These are phyloP conservation scores for Gymnosoma rotundatum DNA, from an alignment of 2,888 invertebrate species.

Conservation along the genomic window DNA sequence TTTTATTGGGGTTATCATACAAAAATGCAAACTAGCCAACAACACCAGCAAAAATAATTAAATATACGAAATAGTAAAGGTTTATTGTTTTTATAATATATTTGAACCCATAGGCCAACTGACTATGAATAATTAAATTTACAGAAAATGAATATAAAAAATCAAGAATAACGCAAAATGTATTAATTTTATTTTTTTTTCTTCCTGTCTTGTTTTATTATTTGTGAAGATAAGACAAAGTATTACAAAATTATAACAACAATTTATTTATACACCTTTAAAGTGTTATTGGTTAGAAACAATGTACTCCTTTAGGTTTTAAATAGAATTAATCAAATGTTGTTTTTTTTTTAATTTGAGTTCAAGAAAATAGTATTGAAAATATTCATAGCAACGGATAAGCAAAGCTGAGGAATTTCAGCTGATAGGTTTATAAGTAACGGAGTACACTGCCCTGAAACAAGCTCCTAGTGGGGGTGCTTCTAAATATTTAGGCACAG, in stretches of 20 bases:
- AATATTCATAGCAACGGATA: no score
- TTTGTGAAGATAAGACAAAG: slow-evolving; percentile 41
- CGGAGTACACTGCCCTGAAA: no score
- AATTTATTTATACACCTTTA: not conserved
- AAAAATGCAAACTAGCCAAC: slow-evolving; percentile 59
- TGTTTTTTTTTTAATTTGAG: no score
- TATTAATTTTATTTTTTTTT: slow-evolving; percentile 39
- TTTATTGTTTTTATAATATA: slow-evolving; percentile 66
- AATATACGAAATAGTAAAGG: slow-evolving; percentile 59
- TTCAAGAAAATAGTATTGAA: no score
- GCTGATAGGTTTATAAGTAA: no score
- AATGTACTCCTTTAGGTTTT: not conserved
- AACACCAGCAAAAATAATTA: slow-evolving; percentile 31
- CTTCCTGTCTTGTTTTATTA: slow-evolving; percentile 1
- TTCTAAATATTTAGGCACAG: no score
- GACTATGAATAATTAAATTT: slow-evolving; percentile 67
- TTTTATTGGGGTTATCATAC: slow-evolving; percentile 68
- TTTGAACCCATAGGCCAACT: slow-evolving; percentile 64
- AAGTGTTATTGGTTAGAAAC: not conserved
- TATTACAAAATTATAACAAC: slow-evolving; percentile 38
- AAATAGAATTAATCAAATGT: not conserved
- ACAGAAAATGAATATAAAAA: slow-evolving; percentile 34
- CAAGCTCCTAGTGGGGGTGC: no score
- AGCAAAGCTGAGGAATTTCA: no score
- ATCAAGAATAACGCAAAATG: slow-evolving; percentile 42